Evolutionary conservation across 2,797 vertebrate species (phyloP).

Genomic region (Gymnoscopelus microlampas): DNA sequence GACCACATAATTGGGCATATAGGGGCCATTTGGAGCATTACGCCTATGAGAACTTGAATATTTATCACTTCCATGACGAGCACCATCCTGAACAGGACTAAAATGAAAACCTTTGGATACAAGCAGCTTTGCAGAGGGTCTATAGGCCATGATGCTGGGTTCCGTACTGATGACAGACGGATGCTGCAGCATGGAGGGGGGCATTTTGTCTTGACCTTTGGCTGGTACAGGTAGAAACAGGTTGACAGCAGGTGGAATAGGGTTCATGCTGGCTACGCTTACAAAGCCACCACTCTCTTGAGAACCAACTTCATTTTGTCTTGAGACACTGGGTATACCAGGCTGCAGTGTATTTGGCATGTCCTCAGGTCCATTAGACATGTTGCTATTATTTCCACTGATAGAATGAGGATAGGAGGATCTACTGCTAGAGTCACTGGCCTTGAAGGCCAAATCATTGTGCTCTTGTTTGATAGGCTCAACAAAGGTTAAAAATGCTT

Average conservation of each 20-base stretch:
- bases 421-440: background rate
- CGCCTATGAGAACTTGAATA: conserved; percentile 4
- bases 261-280: conserved; percentile 10
- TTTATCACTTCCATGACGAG: conserved; percentile 14
- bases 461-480: background rate
- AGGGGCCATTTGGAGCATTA: background rate
- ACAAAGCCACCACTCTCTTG: conserved; percentile 3
- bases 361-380: conserved; percentile 4
- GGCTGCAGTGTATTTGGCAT: background rate
- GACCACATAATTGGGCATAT: background rate
- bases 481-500: background rate
- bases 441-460: background rate
- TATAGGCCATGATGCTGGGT: background rate
- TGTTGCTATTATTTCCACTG: background rate
- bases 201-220: background rate
- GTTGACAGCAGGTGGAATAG: background rate
- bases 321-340: background rate
- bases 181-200: background rate
- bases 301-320: background rate
- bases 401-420: background rate
- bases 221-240: background rate
- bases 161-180: background rate
- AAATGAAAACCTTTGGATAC: conserved; percentile 7
- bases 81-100: background rate
- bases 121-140: background rate